Percentiles rank a stretch among this genome's conserved stretches.
These are phyloP conservation scores for Trissolcus brochymenae DNA, from an alignment of 2,888 invertebrate genomes.

Conservation along the genomic window DNA sequence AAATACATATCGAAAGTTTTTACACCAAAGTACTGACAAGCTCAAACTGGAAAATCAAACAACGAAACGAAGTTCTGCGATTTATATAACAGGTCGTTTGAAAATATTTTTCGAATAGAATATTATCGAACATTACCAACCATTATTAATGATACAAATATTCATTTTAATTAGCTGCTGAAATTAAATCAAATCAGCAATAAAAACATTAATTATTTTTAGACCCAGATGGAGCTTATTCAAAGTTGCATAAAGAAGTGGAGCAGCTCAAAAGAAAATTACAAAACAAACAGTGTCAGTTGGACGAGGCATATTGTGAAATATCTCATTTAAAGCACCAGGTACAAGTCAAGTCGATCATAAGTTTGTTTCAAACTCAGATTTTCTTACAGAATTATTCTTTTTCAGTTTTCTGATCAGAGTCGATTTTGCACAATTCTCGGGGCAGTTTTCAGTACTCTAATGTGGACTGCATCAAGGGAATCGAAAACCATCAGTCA, in stretches of 20 bases:
- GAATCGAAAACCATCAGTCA: conserved; percentile 68
- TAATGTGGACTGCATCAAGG: conserved; percentile 74
- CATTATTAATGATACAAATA: no score
- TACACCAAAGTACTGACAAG: no score
- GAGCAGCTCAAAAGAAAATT: conserved; percentile 60
- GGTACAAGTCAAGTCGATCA: conserved; percentile 22
- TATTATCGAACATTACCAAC: no score
- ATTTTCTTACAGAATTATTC: background rate
- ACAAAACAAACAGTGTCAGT: conserved; percentile 54
- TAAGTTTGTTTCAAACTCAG: no score
- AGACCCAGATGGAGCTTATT: conserved; percentile 4
- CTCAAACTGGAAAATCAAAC: no score
- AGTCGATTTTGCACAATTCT: conserved; percentile 73
- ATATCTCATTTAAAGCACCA: conserved; percentile 64
- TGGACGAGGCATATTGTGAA: conserved; percentile 59
- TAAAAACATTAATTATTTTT: background rate
- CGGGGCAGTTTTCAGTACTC: conserved; percentile 72
- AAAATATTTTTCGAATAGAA: no score
- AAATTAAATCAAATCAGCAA: no score
- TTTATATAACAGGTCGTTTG: no score
- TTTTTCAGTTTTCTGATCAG: conserved; percentile 66
- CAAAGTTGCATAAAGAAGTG: conserved; percentile 9
- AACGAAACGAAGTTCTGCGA: no score
- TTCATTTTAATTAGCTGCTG: no score
- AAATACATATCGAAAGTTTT: no score